phyloP scores from a whole-genome alignment of 92 coral and sea anemone genomes.

The Meandrina meandrites region DNA sequence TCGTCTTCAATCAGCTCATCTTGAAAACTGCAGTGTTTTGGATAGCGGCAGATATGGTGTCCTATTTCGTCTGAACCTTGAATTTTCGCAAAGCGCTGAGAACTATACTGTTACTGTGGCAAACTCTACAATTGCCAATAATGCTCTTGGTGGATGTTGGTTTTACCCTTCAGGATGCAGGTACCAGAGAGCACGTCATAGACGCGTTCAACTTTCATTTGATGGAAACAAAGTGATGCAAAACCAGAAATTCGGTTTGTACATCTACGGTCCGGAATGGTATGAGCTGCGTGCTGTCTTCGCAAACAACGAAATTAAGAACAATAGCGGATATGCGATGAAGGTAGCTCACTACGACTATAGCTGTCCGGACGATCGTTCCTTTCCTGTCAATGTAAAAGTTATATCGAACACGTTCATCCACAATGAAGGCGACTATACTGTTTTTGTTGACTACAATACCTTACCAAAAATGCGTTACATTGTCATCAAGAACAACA shows the following conservation, averaged over 20 bases:
- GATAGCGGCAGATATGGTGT: constrained; percentile 13
- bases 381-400: constrained; percentile 11
- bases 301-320: not conserved
- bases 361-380: not conserved
- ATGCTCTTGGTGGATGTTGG: constrained; percentile 18
- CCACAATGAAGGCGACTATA: constrained; percentile 29
- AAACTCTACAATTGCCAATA: constrained; percentile 23
- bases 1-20: constrained; percentile 14
- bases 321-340: constrained; percentile 25
- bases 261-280: constrained; percentile 14
- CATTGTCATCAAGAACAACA: constrained; percentile 20
- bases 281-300: constrained; percentile 24
- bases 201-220: constrained; percentile 25
- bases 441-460: constrained; percentile 10
- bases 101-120: constrained; percentile 1
- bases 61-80: not conserved
- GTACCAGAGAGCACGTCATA: not conserved
- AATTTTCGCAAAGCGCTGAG: not conserved
- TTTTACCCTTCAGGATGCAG: not conserved
- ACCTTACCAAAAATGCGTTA: constrained; percentile 4
- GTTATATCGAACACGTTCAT: constrained; percentile 10
- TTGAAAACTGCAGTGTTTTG: constrained; percentile 19
- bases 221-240: constrained; percentile 11
- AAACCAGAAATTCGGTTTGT: constrained; percentile 28
- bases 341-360: not conserved